Conservation (phyloP, 2,797 vertebrate species). For the Brachymystax lenok region DNA sequence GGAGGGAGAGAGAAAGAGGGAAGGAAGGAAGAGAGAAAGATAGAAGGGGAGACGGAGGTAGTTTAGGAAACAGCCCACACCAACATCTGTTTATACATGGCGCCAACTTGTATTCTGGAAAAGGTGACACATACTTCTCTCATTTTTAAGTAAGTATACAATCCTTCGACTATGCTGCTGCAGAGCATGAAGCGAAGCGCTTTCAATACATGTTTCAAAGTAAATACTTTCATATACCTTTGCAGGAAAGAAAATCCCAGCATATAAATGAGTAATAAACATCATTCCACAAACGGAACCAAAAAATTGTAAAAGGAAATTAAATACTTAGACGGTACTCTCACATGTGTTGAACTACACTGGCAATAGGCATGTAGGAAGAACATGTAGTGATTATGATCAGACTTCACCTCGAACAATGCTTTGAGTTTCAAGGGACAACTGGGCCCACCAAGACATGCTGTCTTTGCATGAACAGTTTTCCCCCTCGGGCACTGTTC, state of each 20-base stretch:
- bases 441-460: background rate
- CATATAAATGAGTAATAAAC: slow-evolving; percentile 7
- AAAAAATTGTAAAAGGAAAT: background rate
- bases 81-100: slow-evolving; percentile 1
- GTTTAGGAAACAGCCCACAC: slow-evolving; percentile 10
- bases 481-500: slow-evolving; percentile 12
- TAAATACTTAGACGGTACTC: background rate
- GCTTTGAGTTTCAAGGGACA: too few species aligned
- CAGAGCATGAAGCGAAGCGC: slow-evolving; percentile 9
- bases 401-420: background rate
- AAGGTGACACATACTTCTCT: slow-evolving; percentile 17
- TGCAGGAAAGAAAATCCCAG: slow-evolving; percentile 7
- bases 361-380: background rate
- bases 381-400: background rate
- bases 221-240: slow-evolving; percentile 24
- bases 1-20: background rate
- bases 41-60: background rate
- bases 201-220: slow-evolving; percentile 32
- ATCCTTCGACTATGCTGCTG: slow-evolving; percentile 5
- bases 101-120: slow-evolving; percentile 27
- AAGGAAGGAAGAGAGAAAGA: too few species aligned
- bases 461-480: slow-evolving; percentile 2
- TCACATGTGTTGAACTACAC: background rate
- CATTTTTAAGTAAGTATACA: background rate
- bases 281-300: background rate